phyloP scores from a whole-genome alignment of 2,113 vertebrate genomes.

The Carlito syrichta region DNA sequence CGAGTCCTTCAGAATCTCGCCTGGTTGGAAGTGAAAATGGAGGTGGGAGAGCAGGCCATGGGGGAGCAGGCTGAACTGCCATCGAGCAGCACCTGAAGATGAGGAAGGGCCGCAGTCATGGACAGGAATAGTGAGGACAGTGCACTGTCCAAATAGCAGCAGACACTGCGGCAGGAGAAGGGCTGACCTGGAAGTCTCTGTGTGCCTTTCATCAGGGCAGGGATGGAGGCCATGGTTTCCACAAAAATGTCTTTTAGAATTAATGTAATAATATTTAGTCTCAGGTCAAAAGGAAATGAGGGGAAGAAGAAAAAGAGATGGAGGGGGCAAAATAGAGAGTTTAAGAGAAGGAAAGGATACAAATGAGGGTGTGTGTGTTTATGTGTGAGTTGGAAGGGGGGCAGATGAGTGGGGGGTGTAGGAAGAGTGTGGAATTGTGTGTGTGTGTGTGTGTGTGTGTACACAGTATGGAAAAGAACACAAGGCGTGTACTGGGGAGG shows the following conservation, averaged over 20 bases:
- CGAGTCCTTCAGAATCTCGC: background rate
- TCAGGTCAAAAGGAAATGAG: background rate
- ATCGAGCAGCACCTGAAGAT: background rate
- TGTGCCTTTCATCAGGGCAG: background rate
- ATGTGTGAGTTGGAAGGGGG: no score
- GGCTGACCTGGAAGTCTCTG: background rate
- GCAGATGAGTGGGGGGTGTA: background rate
- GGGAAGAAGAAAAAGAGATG: background rate
- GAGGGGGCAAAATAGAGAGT: accelerated
- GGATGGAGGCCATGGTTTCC: no score
- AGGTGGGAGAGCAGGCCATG: no score
- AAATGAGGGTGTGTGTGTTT: accelerated
- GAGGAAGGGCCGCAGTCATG: background rate
- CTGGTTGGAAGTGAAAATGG: no score
- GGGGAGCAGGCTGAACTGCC: no score
- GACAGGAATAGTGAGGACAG: background rate
- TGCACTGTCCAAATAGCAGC: accelerated
- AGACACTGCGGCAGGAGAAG: background rate
- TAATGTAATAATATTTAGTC: background rate
- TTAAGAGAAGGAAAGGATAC: accelerated
- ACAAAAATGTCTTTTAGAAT: background rate
- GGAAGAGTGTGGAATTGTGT: background rate
- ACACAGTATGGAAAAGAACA: no score
- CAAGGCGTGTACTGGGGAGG: background rate
- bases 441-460: background rate